phyloP scores from a whole-genome alignment of 1,140 invertebrate species.

The Sitobion miscanthi region DNA sequence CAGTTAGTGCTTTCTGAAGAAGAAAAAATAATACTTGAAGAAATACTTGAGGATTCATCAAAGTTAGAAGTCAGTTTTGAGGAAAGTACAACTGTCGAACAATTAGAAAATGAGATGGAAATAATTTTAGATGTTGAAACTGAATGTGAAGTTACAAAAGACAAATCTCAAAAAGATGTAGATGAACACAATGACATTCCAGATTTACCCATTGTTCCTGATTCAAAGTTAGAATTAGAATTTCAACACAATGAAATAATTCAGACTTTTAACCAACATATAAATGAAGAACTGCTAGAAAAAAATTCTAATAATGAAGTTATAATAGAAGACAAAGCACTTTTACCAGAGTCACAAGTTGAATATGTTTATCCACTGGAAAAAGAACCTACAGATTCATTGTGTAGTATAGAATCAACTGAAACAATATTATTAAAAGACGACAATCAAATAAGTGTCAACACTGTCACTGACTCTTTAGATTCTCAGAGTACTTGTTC shows the following conservation, averaged over 20 bases:
- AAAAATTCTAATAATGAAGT: neutral
- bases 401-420: slow-evolving; percentile 51
- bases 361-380: neutral
- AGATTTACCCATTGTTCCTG: slow-evolving; percentile 48
- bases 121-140: neutral
- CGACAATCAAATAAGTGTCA: slow-evolving; percentile 41
- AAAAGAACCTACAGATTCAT: slow-evolving; percentile 42
- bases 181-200: slow-evolving; percentile 20
- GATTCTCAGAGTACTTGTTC: slow-evolving; percentile 55
- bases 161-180: slow-evolving; percentile 2
- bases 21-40: slow-evolving; percentile 31
- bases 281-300: neutral
- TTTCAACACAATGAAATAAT: neutral
- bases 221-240: slow-evolving; percentile 34
- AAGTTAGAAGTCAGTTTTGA: neutral
- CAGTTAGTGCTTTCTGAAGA: slow-evolving; percentile 13
- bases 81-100: neutral
- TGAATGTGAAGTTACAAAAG: neutral
- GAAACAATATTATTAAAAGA: slow-evolving; percentile 55
- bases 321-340: neutral
- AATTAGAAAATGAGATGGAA: slow-evolving; percentile 27
- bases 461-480: slow-evolving; percentile 41
- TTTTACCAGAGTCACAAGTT: slow-evolving; percentile 12
- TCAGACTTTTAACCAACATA: neutral
- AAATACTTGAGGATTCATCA: neutral